Evolutionary conservation across 2,888 invertebrate species (phyloP).

Genomic region (Neoascia interrupta): DNA sequence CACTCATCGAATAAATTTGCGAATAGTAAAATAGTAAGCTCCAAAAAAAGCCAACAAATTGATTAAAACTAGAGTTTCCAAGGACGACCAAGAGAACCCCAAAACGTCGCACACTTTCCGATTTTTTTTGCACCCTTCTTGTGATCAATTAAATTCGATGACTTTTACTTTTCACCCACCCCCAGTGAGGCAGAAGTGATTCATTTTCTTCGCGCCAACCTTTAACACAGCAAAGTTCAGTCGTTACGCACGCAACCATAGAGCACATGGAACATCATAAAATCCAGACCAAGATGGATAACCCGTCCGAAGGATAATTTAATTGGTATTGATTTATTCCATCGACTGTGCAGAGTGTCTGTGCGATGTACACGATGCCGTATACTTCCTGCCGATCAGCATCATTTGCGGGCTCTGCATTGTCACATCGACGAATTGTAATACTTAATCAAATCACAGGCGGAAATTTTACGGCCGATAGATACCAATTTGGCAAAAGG

Average conservation of each 20-base stretch:
- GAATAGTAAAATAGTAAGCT: no score
- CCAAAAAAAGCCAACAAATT: no score
- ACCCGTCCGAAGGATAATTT: constrained; percentile 37
- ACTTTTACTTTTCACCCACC: constrained; percentile 27
- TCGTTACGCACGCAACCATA: background rate
- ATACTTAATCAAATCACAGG: constrained; percentile 67
- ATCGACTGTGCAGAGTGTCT: background rate
- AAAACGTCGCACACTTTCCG: no score
- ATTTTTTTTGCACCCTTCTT: no score
- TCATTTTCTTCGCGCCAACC: no score
- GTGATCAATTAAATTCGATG: constrained; percentile 50
- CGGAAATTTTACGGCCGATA: constrained; percentile 64
- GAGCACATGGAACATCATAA: constrained; percentile 16
- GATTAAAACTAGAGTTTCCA: no score
- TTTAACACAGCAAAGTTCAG: constrained; percentile 23
- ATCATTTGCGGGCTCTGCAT: constrained; percentile 47
- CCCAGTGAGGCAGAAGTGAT: no score
- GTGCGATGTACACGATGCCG: background rate
- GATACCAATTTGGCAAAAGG: constrained; percentile 54
- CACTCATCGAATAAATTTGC: no score
- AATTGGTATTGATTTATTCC: constrained; percentile 66
- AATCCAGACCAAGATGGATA: constrained; percentile 41
- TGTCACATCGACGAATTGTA: constrained; percentile 67
- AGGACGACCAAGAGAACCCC: no score
- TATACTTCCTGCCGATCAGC: constrained; percentile 12